Evolutionary conservation across 2,113 vertebrate species (phyloP), one percentile per base, ranked within the genome.

Genomic region (Electrona antarctica): DNA sequence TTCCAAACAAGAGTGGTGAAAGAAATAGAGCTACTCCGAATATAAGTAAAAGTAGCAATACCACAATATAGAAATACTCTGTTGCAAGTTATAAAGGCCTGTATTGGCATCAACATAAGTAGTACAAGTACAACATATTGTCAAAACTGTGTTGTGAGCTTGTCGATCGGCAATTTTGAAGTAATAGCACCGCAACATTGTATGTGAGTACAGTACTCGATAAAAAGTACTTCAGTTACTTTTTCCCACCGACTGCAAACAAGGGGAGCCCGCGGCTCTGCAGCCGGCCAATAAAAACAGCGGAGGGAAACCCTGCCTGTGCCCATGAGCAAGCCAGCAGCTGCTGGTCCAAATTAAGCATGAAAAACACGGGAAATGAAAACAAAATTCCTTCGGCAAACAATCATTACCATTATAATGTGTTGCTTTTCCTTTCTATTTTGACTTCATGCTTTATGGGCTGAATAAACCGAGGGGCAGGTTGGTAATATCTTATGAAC

Each of bases 241-340:
- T 41, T 41, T 80, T 87, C 33, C 85, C 81, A 48, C 70, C 66
- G 13, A 82, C 69, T 82, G 85, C 78, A 89, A 88, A 91, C 88
- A 86, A 69, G 73, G 86, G 84, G 79, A 80, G 86, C 73, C 80
- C 86, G 74, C 72, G 74, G 84, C 75, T 66, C 78, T 63, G 56
- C 56, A 63, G 74, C 14, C 48, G 9, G 89, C 90, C 90, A 92
- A 89, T 80, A 73, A 85, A 92, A 92, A 91, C 92, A 93, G 67
- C 41, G 89, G 86, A 90, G 87, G 87, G 62, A 88, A 84, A 89
- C 84, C 88, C 90, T 81, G 71, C 73, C 90, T 81, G 71, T 71
- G 63, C 71, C 77, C 73, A 75, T 69, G 33, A 41, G 33, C 33
- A 41, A 41, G 33, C 33, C 33, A 84, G 82, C 89, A 90, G 88